Percentiles rank a stretch among this genome's conserved stretches.
phyloP scores from a whole-genome alignment of 1,140 invertebrate species.

The Oncopeltus fasciatus region DNA sequence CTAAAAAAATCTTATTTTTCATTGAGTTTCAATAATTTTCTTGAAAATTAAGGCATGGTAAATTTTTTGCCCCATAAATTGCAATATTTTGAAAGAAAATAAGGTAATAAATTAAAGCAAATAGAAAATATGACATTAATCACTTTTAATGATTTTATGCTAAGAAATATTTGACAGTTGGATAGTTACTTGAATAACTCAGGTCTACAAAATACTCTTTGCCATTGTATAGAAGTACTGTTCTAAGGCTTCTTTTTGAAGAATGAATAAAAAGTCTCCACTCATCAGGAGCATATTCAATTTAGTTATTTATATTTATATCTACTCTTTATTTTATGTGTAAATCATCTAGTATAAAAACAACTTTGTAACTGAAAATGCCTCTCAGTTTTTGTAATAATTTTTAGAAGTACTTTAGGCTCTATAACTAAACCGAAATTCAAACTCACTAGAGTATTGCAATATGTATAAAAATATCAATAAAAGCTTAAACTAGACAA shows the following conservation, averaged over 20 bases:
- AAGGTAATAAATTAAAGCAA: no score
- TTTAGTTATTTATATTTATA: background rate
- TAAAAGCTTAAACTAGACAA: constrained; percentile 10
- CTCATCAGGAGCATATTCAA: background rate
- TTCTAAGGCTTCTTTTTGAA: background rate
- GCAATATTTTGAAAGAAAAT: no score
- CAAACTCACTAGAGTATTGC: background rate
- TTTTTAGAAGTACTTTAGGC: constrained; percentile 4
- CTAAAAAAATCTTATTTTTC: no score
- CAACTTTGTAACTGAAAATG: background rate
- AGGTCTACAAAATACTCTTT: no score
- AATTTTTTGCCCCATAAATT: no score
- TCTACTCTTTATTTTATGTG: no score
- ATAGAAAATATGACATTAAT: no score
- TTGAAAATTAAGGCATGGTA: no score
- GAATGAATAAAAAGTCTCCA: background rate
- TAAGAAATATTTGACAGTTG: no score
- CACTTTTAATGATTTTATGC: no score
- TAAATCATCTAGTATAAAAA: background rate
- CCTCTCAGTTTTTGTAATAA: background rate
- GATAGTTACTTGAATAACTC: no score
- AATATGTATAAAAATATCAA: constrained; percentile 9
- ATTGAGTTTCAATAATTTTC: no score
- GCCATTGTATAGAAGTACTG: background rate
- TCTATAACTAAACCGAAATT: background rate